A percentile compares a stretch with the other conserved stretches of the same genome.
phyloP scores from a whole-genome alignment of 2,113 vertebrate genomes.

The Psilopsiagon aurifrons region DNA sequence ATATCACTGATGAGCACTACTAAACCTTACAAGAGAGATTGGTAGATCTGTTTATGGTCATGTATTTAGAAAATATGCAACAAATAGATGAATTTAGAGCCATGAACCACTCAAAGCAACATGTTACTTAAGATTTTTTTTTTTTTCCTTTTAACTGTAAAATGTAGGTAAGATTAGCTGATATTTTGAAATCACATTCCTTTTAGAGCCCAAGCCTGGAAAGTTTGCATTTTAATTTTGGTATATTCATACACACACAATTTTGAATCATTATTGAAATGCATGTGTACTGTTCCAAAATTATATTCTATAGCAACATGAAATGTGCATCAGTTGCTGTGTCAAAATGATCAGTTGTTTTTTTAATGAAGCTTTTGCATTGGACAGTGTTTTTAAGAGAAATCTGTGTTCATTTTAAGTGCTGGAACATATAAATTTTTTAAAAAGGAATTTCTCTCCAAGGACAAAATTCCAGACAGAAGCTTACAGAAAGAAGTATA shows the following conservation, averaged over 20 bases:
- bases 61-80: neutral
- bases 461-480: neutral
- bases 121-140: neutral
- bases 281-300: neutral
- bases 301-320: neutral
- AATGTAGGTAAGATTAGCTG: neutral
- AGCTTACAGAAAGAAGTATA: neutral
- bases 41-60: neutral
- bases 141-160: neutral
- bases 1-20: neutral
- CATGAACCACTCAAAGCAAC: neutral
- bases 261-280: neutral
- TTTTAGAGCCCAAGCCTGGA: neutral
- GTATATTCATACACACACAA: fast-evolving
- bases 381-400: neutral
- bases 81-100: neutral
- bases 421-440: neutral
- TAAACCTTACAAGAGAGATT: neutral
- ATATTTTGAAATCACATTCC: neutral
- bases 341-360: neutral
- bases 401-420: neutral
- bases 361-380: neutral
- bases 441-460: neutral
- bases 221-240: neutral
- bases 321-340: neutral